phyloP scores from a whole-genome alignment of 2,888 invertebrate species.

The Biston stratarius region DNA sequence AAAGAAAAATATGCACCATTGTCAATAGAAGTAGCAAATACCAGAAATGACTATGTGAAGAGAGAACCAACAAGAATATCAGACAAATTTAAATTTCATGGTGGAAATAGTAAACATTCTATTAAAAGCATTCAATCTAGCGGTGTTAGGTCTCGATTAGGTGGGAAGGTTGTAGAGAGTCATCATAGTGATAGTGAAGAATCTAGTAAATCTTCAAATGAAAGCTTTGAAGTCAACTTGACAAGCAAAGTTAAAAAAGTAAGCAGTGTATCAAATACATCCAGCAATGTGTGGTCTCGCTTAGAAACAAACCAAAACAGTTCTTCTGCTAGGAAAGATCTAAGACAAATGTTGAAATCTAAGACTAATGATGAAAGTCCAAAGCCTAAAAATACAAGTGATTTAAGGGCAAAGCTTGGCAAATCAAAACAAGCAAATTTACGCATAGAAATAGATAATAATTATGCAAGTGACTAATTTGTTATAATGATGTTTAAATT shows the following conservation, averaged over 20 bases:
- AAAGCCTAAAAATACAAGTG: constrained; percentile 63
- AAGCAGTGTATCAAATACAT: constrained; percentile 62
- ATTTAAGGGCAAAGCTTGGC: constrained; percentile 71
- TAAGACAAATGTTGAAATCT: constrained; percentile 59
- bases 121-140: constrained; percentile 52
- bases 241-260: constrained; percentile 85
- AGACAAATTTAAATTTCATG: constrained; percentile 71
- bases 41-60: constrained; percentile 61
- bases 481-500: not conserved
- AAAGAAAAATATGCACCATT: constrained; percentile 70
- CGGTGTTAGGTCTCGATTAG: constrained; percentile 71
- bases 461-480: constrained; percentile 36
- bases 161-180: constrained; percentile 61
- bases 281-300: constrained; percentile 86
- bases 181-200: constrained; percentile 46
- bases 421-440: constrained; percentile 75
- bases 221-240: constrained; percentile 70
- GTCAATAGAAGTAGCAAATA: constrained; percentile 78
- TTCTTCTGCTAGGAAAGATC: constrained; percentile 61
- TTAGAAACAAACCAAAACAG: constrained; percentile 69
- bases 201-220: constrained; percentile 63
- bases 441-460: constrained; percentile 83
- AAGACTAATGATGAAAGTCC: constrained; percentile 68
- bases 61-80: constrained; percentile 68
- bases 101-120: constrained; percentile 42